Base-by-base conservation (phyloP, 2,888 invertebrate species). In the Idaea dimidiata region DNA sequence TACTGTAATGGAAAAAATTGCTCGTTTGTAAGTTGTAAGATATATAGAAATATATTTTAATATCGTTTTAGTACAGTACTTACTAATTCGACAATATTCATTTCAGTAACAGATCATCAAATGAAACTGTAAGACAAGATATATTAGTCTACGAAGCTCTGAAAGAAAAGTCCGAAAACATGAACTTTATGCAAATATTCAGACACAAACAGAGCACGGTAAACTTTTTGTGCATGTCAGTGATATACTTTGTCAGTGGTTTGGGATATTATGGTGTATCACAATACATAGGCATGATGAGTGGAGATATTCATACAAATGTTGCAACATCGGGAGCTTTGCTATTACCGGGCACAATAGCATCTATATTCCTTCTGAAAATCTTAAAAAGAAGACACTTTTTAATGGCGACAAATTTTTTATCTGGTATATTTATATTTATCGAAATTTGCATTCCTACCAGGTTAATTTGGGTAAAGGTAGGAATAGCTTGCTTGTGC, bases 201-300 rank as follows among this genome's bases (percentile, higher is more conserved):
- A 78, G 66, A 14, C 80, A 89, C 64, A 86, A 70, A 63, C 94
- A 93, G 72, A 89, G 96, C 78, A 84, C 94, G 16, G 72, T 93
- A 16, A 95, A 95, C 75, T 94, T 96, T 0, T 68, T 94, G 0
- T 94, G 94, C 64, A 95, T 96, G 84, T 93, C 94, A 59, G 93
- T 95, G 72, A 94, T 95, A 72, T 97, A 96, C 95, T 91, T 96
- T 16, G 95, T 96, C 0, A 96, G 96, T 59, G 97, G 97, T 6
- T 93, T 97, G 90, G 96, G 97, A 31, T 96, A 97, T 80, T 98
- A 97, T 75, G 97, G 97, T 0, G 94, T 97, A 31, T 95, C 96
- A 0, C 96, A 97, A 77, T 97, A 95, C 77, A 95, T 96, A 59
- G 95, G 96, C 0, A 94, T 95, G 77, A 93, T 96, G 76, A 95